Evolutionary conservation across 2,888 invertebrate species (phyloP).

Genomic region (Lingula anatina): DNA sequence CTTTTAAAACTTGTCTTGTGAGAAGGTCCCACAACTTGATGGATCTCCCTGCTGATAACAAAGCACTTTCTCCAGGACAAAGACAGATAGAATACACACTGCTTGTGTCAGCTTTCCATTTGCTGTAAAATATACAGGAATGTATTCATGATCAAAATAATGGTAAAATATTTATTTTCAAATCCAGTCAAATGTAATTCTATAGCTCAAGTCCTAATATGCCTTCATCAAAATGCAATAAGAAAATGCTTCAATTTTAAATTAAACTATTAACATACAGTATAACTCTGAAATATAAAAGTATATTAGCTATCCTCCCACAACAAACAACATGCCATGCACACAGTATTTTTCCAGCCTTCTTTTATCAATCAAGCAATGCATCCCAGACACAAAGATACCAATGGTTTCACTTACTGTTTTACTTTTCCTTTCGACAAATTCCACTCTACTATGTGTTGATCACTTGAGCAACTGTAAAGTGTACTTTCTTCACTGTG

Average conservation of each 20-base stretch:
- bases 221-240: too few relatives aligned
- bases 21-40: constrained; percentile 65
- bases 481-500: constrained; percentile 53
- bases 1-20: constrained; percentile 59
- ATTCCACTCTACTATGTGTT: constrained; percentile 52
- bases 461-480: constrained; percentile 61
- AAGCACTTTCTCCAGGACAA: constrained; percentile 54
- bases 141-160: not conserved
- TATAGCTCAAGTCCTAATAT: too few relatives aligned
- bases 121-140: constrained; percentile 50
- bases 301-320: too few relatives aligned
- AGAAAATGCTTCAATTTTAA: too few relatives aligned
- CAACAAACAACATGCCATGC: too few relatives aligned
- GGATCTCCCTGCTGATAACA: constrained; percentile 50
- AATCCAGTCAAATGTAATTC: not conserved
- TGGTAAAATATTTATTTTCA: not conserved
- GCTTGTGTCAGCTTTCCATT: constrained; percentile 64
- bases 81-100: constrained; percentile 57
- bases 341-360: too few relatives aligned
- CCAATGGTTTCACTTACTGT: constrained; percentile 57
- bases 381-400: too few relatives aligned
- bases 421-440: constrained; percentile 37
- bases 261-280: too few relatives aligned
- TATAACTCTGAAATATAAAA: too few relatives aligned
- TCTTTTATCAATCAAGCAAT: too few relatives aligned